Evolutionary conservation across 2,113 vertebrate species (phyloP).

Genomic region (Callorhinus ursinus): DNA sequence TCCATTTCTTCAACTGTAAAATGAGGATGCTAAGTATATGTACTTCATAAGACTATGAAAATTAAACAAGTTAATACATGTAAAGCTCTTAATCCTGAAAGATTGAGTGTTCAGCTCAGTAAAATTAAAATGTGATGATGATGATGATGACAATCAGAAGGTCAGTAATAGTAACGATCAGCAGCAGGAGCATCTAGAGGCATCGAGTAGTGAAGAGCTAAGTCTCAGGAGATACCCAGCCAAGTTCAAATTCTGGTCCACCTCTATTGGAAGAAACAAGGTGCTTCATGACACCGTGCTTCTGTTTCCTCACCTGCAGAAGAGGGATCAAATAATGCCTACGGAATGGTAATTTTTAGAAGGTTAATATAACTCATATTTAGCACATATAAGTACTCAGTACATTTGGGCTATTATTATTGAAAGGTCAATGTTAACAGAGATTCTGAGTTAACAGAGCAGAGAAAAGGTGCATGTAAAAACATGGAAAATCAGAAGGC

Average conservation of each 20-base stretch:
- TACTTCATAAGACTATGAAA: not conserved
- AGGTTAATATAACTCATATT: not conserved
- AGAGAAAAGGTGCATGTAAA: not conserved
- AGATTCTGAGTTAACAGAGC: not conserved
- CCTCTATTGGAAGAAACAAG: not conserved
- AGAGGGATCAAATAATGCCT: not conserved
- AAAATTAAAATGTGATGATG: not conserved
- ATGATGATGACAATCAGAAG: not conserved
- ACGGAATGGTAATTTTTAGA: not conserved
- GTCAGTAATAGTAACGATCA: not conserved
- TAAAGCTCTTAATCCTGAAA: not conserved
- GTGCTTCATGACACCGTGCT: too few relatives aligned
- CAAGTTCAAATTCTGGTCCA: not conserved
- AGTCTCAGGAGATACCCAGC: not conserved
- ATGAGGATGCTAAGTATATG: too few relatives aligned
- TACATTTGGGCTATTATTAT: not conserved
- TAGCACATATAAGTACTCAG: not conserved
- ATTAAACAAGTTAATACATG: not conserved
- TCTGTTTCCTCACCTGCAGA: not conserved
- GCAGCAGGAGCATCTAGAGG: not conserved
- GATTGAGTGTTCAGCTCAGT: not conserved
- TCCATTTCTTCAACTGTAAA: not conserved
- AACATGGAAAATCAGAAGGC: not conserved
- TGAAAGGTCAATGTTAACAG: not conserved
- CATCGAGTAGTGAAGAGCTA: not conserved